phyloP scores from a whole-genome alignment of 2,797 vertebrate genomes.

The Peromyscus nudipes region DNA sequence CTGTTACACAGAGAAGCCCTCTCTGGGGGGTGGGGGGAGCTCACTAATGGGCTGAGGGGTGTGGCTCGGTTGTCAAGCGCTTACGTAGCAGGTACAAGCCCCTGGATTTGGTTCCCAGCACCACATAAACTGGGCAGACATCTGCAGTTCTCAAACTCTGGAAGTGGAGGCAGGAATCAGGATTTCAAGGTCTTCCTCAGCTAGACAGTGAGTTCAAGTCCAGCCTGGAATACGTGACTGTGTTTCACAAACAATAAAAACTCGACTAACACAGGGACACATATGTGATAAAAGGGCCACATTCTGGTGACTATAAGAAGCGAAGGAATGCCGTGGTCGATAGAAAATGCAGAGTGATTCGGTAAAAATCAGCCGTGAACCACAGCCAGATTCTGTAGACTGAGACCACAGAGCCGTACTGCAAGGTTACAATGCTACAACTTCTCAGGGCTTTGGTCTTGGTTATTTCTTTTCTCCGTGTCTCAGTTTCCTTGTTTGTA shows the following conservation, averaged over 20 bases:
- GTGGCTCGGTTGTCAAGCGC: background rate
- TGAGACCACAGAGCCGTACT: background rate
- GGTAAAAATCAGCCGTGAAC: background rate
- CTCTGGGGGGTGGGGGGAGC: no score
- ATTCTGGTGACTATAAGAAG: background rate
- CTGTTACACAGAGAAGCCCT: no score
- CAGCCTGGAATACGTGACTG: background rate
- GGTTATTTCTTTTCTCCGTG: background rate
- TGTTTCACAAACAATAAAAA: background rate
- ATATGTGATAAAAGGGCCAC: background rate
- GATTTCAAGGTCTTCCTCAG: background rate
- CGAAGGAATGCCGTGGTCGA: background rate
- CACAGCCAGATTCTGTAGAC: background rate
- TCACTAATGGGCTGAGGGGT: no score
- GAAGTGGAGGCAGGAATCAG: background rate
- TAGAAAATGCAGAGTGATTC: background rate
- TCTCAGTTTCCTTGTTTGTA: background rate
- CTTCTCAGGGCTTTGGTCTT: background rate
- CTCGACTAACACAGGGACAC: background rate
- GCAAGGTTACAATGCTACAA: background rate
- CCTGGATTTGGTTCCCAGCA: background rate
- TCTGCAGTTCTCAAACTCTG: background rate
- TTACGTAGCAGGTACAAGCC: background rate
- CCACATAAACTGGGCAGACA: no score
- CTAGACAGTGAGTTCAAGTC: background rate